These are phyloP conservation scores for Hartigia nigra DNA, from an alignment of 2,888 invertebrate species.

Conservation along the genomic window DNA sequence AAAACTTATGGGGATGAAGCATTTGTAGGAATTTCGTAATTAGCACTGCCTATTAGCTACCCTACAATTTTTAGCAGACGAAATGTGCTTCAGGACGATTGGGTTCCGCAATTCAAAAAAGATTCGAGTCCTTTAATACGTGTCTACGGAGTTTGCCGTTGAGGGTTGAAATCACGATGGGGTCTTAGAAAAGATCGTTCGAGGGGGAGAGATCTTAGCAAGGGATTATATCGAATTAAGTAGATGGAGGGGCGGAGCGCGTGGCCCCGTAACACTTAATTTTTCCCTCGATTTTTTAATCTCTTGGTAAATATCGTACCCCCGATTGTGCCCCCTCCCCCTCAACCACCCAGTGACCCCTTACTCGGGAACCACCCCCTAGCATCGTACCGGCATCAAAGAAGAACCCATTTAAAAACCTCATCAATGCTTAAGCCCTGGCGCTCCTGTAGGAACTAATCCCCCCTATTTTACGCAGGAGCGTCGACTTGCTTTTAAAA, in stretches of 20 bases:
- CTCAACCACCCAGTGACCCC: conserved; percentile 25
- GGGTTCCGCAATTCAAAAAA: conserved; percentile 1
- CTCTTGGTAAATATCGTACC: conserved; percentile 65
- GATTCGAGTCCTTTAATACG: background rate
- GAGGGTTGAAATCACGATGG: conserved; percentile 6
- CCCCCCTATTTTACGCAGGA: conserved; percentile 64
- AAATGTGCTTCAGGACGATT: background rate
- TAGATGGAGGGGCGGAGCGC: conserved; percentile 39
- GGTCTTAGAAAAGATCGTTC: conserved; percentile 4
- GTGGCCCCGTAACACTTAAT: conserved; percentile 66
- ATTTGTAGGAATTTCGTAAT: background rate
- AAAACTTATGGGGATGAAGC: conserved; percentile 26
- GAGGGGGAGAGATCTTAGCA: conserved; percentile 54
- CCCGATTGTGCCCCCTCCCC: conserved; percentile 25
- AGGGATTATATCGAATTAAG: conserved; percentile 64
- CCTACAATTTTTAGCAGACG: background rate
- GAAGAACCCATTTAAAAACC: conserved; percentile 67
- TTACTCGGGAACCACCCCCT: conserved; percentile 32
- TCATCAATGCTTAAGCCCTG: conserved; percentile 67
- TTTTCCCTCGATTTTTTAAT: conserved; percentile 67
- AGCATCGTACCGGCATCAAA: conserved; percentile 58
- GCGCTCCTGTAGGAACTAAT: conserved; percentile 65
- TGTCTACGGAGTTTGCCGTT: conserved; percentile 3
- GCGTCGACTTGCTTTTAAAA: conserved; percentile 56
- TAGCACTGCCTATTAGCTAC: background rate